Conservation (phyloP, 2,797 vertebrate genomes). For the Apodemus agrarius region DNA sequence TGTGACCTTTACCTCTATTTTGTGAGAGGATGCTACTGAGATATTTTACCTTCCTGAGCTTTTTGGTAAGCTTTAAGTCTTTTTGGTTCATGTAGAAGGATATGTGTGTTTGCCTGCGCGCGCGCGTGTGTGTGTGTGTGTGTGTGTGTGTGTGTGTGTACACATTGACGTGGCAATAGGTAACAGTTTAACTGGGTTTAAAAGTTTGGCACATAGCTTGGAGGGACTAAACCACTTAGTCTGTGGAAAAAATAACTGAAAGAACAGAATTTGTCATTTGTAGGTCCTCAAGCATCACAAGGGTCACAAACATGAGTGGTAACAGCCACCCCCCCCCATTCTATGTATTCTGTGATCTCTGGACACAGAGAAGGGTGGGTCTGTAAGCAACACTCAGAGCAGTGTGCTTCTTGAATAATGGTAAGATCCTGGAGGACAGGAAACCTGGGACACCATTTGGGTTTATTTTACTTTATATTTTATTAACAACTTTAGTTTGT, state of each 20-base stretch:
- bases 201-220: slow-evolving; percentile 1
- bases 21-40: not conserved
- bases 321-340: not conserved
- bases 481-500: not conserved
- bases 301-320: not conserved
- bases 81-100: not conserved
- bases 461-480: not conserved
- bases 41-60: slow-evolving; percentile 5
- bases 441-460: not conserved
- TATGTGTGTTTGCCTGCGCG: fast-evolving
- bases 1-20: slow-evolving; percentile 44
- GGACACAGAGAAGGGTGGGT: not conserved
- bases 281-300: slow-evolving; percentile 36
- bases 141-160: not conserved
- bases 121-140: not conserved
- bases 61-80: not conserved
- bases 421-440: not conserved
- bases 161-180: not conserved
- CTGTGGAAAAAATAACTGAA: not conserved
- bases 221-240: slow-evolving; percentile 11
- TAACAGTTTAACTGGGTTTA: not conserved
- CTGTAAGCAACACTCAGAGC: not conserved
- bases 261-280: slow-evolving; percentile 15
- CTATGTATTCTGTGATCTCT: not conserved
- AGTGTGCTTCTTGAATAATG: slow-evolving; percentile 9